phyloP scores from a whole-genome alignment of 2,888 invertebrate species.

The Cosmopolites sordidus region DNA sequence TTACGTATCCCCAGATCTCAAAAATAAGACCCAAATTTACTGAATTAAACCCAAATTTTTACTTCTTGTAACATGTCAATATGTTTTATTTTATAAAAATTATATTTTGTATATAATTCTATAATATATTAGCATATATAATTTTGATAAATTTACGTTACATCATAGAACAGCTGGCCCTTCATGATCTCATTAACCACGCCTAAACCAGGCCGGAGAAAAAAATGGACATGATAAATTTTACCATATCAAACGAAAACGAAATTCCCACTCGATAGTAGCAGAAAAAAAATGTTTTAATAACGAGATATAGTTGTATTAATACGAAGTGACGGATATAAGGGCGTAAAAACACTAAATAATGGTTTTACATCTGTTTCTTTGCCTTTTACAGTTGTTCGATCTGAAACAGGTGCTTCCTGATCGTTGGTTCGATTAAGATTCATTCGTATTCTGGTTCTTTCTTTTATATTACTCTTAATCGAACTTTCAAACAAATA shows the following conservation, averaged over 20 bases:
- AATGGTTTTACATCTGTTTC: conserved; percentile 19
- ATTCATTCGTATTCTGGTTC: conserved; percentile 6
- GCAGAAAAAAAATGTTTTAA: conserved; percentile 13
- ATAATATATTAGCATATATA: too few species aligned
- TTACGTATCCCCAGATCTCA: too few species aligned
- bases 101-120: too few species aligned
- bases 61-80: too few species aligned
- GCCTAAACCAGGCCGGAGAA: too few species aligned
- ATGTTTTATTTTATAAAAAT: too few species aligned
- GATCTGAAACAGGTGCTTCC: conserved; percentile 11
- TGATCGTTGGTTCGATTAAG: conserved; percentile 14
- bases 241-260: conserved; percentile 14
- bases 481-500: too few species aligned
- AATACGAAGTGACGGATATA: conserved; percentile 19
- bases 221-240: conserved; percentile 2
- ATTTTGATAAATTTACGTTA: too few species aligned
- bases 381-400: conserved; percentile 11
- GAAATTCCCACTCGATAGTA: conserved; percentile 11
- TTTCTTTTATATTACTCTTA: conserved; percentile 1
- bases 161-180: too few species aligned
- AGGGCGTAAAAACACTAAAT: conserved; percentile 21
- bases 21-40: too few species aligned
- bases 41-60: too few species aligned
- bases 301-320: conserved; percentile 19
- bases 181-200: too few species aligned